Conservation (phyloP, 2,797 vertebrate genomes). For the Luscinia megarhynchos region DNA sequence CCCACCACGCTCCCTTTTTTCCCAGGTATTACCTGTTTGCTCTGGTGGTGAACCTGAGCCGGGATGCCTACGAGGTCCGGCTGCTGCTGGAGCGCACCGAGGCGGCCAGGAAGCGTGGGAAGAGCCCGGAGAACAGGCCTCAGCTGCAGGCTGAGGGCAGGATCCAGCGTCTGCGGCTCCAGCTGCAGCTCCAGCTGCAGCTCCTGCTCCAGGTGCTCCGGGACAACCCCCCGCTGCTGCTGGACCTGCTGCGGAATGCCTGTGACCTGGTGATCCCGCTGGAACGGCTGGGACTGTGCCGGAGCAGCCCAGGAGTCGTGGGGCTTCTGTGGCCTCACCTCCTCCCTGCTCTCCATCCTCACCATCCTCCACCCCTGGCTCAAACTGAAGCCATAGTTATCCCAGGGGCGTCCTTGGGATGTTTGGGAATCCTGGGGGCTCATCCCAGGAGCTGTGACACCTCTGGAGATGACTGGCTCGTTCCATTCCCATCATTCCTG, state of each 20-base stretch:
- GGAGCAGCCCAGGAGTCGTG: conserved; percentile 80
- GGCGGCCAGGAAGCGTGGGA: conserved; percentile 6
- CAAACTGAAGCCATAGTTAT: neutral
- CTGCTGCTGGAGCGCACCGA: conserved; percentile 84
- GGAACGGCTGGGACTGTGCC: conserved; percentile 86
- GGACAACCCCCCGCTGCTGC: conserved; percentile 87
- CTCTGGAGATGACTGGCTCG: neutral
- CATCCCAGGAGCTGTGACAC: neutral
- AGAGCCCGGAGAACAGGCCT: neutral
- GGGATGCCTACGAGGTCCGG: conserved; percentile 88
- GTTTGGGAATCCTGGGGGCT: neutral
- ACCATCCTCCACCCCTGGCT: conserved; percentile 19
- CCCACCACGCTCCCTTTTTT: accelerated
- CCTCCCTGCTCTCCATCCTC: conserved; percentile 73
- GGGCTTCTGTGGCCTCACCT: conserved; percentile 88
- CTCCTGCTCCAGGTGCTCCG: conserved; percentile 81
- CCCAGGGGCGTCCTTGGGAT: neutral
- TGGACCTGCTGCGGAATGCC: conserved; percentile 88
- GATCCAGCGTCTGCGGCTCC: neutral
- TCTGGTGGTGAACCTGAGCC: conserved; percentile 89
- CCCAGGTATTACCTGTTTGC: conserved; percentile 92
- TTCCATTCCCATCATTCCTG: neutral
- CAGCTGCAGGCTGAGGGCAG: neutral
- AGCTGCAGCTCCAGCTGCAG: conserved; percentile 74
- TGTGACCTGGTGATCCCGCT: conserved; percentile 88